Conservation (phyloP, 2,113 vertebrate genomes). For the Collichthys lucidus region DNA sequence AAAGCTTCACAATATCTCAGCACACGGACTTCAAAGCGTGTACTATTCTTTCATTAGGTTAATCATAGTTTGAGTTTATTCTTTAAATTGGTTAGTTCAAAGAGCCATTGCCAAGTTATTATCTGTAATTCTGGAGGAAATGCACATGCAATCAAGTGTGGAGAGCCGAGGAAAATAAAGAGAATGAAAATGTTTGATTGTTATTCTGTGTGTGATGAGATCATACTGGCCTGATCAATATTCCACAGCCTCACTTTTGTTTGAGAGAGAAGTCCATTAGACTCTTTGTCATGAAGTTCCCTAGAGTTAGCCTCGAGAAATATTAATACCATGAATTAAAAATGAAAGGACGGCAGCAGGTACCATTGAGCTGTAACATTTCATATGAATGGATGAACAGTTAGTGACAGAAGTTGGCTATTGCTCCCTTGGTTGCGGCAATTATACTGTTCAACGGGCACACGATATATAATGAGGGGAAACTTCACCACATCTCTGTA, state of each 20-base stretch:
- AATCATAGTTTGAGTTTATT: conserved; percentile 44
- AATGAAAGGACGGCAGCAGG: conserved; percentile 71
- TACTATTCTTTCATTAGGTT: conserved; percentile 36
- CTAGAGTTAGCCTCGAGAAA: conserved; percentile 68
- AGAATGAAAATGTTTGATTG: conserved; percentile 31
- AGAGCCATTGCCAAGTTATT: conserved; percentile 35
- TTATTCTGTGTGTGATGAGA: conserved; percentile 54
- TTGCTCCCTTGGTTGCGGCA: conserved; percentile 68
- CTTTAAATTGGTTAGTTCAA: conserved; percentile 47
- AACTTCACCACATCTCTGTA: conserved; percentile 42
- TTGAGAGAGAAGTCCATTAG: conserved; percentile 68
- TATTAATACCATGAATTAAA: conserved; percentile 71
- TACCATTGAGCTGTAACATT: conserved; percentile 63
- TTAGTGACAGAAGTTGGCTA: conserved; percentile 71
- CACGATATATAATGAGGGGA: conserved; percentile 60
- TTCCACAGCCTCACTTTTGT: conserved; percentile 52
- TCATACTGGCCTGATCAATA: conserved; percentile 60
- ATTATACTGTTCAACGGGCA: conserved; percentile 66
- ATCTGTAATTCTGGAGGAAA: conserved; percentile 47
- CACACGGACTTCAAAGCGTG: conserved; percentile 28
- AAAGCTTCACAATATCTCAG: conserved; percentile 23
- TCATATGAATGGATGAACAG: conserved; percentile 65
- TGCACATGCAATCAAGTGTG: conserved; percentile 37
- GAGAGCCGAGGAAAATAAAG: background rate
- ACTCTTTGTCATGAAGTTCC: conserved; percentile 66